Conservation (phyloP, 2,888 invertebrate genomes). For the Falcaria lacertinaria region DNA sequence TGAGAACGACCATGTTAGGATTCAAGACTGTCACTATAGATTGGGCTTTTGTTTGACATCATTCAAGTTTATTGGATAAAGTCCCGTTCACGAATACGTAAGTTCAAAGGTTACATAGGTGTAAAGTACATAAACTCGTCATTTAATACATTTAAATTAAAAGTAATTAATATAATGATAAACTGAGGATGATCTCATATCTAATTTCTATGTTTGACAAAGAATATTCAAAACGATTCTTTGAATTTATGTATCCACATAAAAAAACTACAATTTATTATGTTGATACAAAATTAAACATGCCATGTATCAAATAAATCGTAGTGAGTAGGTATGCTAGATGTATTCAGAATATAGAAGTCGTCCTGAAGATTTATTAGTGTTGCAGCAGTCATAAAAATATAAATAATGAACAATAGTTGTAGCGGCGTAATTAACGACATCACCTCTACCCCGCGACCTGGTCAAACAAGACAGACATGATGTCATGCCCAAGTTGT, state of each 20-base stretch:
- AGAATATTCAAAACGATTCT: background rate
- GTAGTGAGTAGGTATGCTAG: too few species aligned
- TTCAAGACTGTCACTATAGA: too few species aligned
- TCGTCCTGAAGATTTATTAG: slow-evolving; percentile 7
- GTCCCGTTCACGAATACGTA: slow-evolving; percentile 12
- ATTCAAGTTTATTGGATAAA: too few species aligned
- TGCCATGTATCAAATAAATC: background rate
- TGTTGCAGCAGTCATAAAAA: slow-evolving; percentile 16
- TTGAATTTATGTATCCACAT: background rate
- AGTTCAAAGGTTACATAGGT: slow-evolving; percentile 7
- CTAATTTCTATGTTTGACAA: slow-evolving; percentile 21
- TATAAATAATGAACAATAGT: slow-evolving; percentile 43
- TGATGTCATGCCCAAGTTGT: slow-evolving; percentile 72
- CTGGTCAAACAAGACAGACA: slow-evolving; percentile 58
- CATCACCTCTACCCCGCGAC: slow-evolving; percentile 58
- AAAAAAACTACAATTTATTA: background rate
- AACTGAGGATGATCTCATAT: slow-evolving; percentile 23
- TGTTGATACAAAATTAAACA: background rate
- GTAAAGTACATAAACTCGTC: background rate
- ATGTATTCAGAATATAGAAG: background rate
- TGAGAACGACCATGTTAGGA: too few species aligned
- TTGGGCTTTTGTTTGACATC: too few species aligned
- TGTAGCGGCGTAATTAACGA: slow-evolving; percentile 47
- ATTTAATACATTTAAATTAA: background rate
- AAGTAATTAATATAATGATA: background rate